Conservation (phyloP, 2,113 vertebrate species). For the Aix galericulata region DNA sequence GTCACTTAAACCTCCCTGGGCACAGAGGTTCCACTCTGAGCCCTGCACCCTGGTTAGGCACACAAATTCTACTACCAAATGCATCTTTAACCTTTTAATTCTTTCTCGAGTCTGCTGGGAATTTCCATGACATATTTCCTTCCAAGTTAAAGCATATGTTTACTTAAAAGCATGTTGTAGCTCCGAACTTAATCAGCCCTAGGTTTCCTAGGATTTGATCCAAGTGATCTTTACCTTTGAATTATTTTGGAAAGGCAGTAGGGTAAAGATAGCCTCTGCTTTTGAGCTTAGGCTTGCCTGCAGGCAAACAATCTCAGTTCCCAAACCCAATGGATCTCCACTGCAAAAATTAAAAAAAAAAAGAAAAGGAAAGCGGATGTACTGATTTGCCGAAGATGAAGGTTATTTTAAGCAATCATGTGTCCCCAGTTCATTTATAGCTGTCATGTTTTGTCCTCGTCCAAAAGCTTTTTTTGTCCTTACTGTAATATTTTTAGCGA, state of each 20-base stretch:
- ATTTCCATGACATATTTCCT: not conserved
- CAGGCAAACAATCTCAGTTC: fast-evolving
- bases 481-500: not conserved
- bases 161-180: not conserved
- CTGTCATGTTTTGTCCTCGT: not conserved
- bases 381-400: fast-evolving
- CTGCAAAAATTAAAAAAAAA: not conserved
- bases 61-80: not conserved
- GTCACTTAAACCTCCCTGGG: not conserved
- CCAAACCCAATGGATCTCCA: no score
- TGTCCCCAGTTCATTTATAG: fast-evolving
- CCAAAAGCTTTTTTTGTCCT: not conserved
- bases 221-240: not conserved
- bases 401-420: not conserved
- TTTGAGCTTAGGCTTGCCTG: not conserved
- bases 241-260: fast-evolving
- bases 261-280: not conserved
- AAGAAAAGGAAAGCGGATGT: not conserved
- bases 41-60: not conserved
- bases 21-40: not conserved
- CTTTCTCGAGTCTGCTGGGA: no score
- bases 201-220: not conserved
- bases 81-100: not conserved
- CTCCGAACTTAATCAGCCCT: not conserved
- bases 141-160: not conserved